A percentile compares a stretch with the other conserved stretches of the same genome.
These are phyloP conservation scores for Dimorphilus gyrociliatus DNA, from an alignment of 2,888 invertebrate species.

Conservation along the genomic window DNA sequence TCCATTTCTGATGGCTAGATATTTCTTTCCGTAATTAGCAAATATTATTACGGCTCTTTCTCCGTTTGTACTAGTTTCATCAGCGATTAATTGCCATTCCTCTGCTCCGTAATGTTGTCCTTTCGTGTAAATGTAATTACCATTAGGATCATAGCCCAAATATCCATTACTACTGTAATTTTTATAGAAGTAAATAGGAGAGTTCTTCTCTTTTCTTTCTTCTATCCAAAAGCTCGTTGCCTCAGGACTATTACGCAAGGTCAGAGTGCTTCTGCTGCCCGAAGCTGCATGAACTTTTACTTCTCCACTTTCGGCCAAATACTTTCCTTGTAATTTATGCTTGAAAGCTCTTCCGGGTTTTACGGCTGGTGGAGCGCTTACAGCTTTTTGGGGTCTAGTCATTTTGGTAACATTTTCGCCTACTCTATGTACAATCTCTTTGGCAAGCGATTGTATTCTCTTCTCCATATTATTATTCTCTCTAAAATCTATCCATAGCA, in stretches of 20 bases:
- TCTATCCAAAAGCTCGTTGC: slow-evolving; percentile 7
- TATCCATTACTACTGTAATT: slow-evolving; percentile 6
- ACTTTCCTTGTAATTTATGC: too few relatives aligned
- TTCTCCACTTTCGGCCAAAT: too few relatives aligned
- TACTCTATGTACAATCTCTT: slow-evolving; percentile 4
- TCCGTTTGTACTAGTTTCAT: slow-evolving; percentile 1
- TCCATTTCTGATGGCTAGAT: slow-evolving; percentile 5
- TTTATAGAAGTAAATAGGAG: slow-evolving; percentile 5
- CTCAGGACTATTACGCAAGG: slow-evolving; percentile 5
- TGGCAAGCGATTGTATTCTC: slow-evolving; percentile 5
- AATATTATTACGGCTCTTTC: slow-evolving; percentile 4
- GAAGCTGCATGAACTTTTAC: slow-evolving; percentile 6
- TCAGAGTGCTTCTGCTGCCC: slow-evolving; percentile 5
- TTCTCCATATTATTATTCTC: slow-evolving; percentile 3
- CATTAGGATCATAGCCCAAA: slow-evolving; percentile 6
- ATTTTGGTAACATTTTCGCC: too few relatives aligned
- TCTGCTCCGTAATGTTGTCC: slow-evolving; percentile 6
- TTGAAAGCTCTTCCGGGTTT: too few relatives aligned
- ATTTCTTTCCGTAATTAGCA: slow-evolving; percentile 6
- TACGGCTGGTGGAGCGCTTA: too few relatives aligned
- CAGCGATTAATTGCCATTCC: slow-evolving; percentile 4
- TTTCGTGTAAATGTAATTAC: slow-evolving; percentile 6
- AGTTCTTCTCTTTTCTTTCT: slow-evolving; percentile 4
- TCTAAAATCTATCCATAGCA: slow-evolving; percentile 7
- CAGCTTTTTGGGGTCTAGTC: too few relatives aligned